These are phyloP conservation scores for Pelobates cultripes DNA, from an alignment of 2,797 vertebrate genomes.

Conservation along the genomic window DNA sequence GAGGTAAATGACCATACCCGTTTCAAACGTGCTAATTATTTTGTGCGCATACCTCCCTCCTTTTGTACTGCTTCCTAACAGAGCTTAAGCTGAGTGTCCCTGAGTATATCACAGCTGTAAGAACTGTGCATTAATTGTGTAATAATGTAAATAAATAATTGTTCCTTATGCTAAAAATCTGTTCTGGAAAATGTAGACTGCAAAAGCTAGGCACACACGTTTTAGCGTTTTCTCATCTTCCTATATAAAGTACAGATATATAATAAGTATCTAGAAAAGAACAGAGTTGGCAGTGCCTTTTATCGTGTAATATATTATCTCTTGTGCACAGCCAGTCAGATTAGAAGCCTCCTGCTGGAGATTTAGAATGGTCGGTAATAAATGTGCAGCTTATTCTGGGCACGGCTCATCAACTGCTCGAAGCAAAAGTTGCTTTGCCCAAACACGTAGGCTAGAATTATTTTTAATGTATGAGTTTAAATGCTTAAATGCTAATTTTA, in stretches of 20 bases:
- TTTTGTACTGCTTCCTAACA: neutral
- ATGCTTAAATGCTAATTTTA: slow-evolving; percentile 4
- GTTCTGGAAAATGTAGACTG: slow-evolving; percentile 42
- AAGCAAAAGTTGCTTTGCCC: slow-evolving; percentile 5
- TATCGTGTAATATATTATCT: slow-evolving; percentile 33
- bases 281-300: slow-evolving; percentile 18
- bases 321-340: slow-evolving; percentile 11
- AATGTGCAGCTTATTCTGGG: neutral
- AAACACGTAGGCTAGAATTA: neutral
- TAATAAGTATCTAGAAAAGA: slow-evolving; percentile 44
- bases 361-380: slow-evolving; percentile 22
- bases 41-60: neutral
- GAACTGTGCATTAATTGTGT: slow-evolving; percentile 15
- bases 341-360: slow-evolving; percentile 27
- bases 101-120: neutral
- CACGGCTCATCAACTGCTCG: slow-evolving; percentile 32
- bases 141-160: slow-evolving; percentile 40
- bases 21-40: neutral
- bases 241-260: slow-evolving; percentile 8
- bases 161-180: slow-evolving; percentile 35
- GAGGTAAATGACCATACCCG: neutral
- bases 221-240: slow-evolving; percentile 28
- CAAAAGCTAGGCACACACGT: slow-evolving; percentile 16
- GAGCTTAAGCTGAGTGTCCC: neutral
- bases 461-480: neutral